Evolutionary conservation across 1,140 invertebrate species (phyloP).

Genomic region (Drosophila suzukii): DNA sequence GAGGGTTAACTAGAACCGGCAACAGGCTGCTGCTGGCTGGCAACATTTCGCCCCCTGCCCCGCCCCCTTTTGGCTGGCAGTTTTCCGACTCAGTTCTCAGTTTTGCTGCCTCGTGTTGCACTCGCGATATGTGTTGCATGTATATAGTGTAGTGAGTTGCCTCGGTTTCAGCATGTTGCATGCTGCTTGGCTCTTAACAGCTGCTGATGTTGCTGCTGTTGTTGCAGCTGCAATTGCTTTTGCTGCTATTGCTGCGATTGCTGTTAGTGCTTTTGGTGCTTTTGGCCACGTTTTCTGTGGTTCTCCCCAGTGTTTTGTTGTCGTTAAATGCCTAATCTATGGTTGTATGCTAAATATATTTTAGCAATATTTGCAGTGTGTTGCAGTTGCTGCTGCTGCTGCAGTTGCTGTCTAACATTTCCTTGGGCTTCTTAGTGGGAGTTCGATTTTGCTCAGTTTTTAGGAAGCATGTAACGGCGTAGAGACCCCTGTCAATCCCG

Average conservation of each 20-base stretch:
- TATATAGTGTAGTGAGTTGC: slow-evolving; percentile 19
- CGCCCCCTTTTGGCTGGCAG: neutral
- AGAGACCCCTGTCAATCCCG: neutral
- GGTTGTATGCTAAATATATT: slow-evolving; percentile 62
- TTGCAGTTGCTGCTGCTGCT: neutral
- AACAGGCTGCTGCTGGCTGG: slow-evolving; percentile 56
- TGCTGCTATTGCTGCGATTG: slow-evolving; percentile 5
- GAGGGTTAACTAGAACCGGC: slow-evolving; percentile 39
- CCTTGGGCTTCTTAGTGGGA: slow-evolving; percentile 32
- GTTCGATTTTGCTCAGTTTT: slow-evolving; percentile 20
- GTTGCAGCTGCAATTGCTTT: slow-evolving; percentile 15
- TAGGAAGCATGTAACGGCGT: slow-evolving; percentile 3
- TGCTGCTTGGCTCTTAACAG: slow-evolving; percentile 51
- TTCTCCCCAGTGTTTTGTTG: slow-evolving; percentile 14
- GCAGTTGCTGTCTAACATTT: slow-evolving; percentile 23
- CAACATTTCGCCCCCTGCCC: slow-evolving; percentile 34
- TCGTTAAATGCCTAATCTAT: slow-evolving; percentile 67
- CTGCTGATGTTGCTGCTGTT: slow-evolving; percentile 18
- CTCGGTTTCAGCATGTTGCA: slow-evolving; percentile 47
- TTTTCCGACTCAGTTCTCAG: neutral
- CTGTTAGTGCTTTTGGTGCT: slow-evolving; percentile 23
- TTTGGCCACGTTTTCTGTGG: slow-evolving; percentile 28
- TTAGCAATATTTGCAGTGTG: slow-evolving; percentile 49
- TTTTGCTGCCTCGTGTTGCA: slow-evolving; percentile 32
- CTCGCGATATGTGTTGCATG: slow-evolving; percentile 35